These are phyloP conservation scores for Vombatus ursinus DNA, from an alignment of 2,113 vertebrate genomes.

Conservation along the genomic window DNA sequence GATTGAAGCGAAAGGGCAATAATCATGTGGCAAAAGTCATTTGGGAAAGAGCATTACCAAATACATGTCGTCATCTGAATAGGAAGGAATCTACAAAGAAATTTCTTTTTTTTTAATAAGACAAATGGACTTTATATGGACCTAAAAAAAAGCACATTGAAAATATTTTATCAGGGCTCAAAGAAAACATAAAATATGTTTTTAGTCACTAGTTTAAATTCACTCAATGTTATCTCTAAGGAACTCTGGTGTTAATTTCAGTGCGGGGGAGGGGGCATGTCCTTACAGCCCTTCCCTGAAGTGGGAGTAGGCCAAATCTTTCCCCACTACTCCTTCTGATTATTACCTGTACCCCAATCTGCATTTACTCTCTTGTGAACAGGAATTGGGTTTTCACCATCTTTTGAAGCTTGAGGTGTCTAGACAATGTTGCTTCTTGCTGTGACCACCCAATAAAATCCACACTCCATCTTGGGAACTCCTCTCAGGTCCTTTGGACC, in stretches of 20 bases:
- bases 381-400: background rate
- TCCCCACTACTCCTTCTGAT: conserved; percentile 19
- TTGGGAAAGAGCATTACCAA: conserved; percentile 43
- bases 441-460: background rate
- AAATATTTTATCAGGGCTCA: conserved; percentile 50
- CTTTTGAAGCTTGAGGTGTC: background rate
- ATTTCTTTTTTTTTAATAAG: conserved; percentile 42
- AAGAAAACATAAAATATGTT: conserved; percentile 45
- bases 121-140: conserved; percentile 33
- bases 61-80: background rate
- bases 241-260: background rate
- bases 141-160: conserved; percentile 50
- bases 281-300: background rate
- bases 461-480: background rate
- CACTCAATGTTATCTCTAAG: conserved; percentile 27
- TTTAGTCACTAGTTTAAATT: conserved; percentile 23
- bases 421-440: background rate
- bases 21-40: conserved; percentile 41
- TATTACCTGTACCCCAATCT: background rate
- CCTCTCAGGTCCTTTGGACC: background rate
- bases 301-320: conserved; percentile 20
- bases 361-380: background rate
- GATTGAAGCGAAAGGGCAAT: conserved; percentile 57
- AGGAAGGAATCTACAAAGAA: background rate
- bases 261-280: too few species aligned